Conservation (phyloP, 1,140 invertebrate genomes). For the Saccostrea echinata region DNA sequence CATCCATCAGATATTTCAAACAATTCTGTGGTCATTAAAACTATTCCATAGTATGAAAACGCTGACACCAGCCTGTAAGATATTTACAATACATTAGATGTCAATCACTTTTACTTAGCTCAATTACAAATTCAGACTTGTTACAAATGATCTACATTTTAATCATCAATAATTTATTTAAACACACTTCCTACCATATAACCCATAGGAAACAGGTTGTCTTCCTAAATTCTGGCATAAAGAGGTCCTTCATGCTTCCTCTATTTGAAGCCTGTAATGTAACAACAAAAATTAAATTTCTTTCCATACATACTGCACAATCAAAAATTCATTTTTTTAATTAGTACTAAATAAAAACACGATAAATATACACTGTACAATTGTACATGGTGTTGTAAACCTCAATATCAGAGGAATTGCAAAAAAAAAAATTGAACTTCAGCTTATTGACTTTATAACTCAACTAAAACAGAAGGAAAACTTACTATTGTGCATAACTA, state of each 20-base stretch:
- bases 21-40: constrained; percentile 96
- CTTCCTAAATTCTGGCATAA: constrained; percentile 89
- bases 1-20: constrained; percentile 85
- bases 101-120: neutral
- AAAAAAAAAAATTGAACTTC: no score
- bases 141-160: no score
- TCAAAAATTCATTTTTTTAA: no score
- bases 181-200: constrained; percentile 87
- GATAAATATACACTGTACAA: no score
- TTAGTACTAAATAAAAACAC: no score
- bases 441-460: no score
- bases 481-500: no score
- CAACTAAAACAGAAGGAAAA: no score
- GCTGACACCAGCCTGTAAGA: constrained; percentile 92
- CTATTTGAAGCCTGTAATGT: constrained; percentile 77
- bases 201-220: constrained; percentile 95
- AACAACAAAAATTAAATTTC: neutral
- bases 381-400: no score
- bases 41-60: constrained; percentile 97
- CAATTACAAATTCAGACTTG: no score
- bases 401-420: no score
- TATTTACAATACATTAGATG: neutral
- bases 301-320: neutral
- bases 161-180: no score
- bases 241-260: constrained; percentile 88